Percentiles rank a stretch among this genome's conserved stretches.
phyloP scores from a whole-genome alignment of 2,113 vertebrate species.

The Acrocephalus arundinaceus region DNA sequence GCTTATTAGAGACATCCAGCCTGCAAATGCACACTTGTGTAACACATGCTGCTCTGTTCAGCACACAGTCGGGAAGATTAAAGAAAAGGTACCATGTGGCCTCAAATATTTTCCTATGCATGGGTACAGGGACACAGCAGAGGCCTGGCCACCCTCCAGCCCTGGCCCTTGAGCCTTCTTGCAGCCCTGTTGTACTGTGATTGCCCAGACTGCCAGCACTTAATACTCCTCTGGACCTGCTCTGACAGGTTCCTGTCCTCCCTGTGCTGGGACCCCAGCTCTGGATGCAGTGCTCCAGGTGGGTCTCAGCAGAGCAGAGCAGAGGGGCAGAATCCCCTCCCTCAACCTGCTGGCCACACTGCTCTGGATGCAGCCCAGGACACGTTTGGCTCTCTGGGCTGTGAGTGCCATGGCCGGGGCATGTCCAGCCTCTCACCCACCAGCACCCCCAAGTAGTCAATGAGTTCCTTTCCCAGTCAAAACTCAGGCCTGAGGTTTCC shows the following conservation, averaged over 20 bases:
- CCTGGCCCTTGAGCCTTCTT: not conserved
- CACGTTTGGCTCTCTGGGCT: not conserved
- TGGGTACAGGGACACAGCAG: not conserved
- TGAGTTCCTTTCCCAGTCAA: not conserved
- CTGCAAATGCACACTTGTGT: rapidly evolving
- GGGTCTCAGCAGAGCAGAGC: not conserved
- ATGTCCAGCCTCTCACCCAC: not conserved
- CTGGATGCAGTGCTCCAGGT: not conserved
- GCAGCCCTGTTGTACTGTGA: not conserved
- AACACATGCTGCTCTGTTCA: not conserved
- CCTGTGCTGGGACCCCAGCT: rapidly evolving
- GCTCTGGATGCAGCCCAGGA: not conserved
- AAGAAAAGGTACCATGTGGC: not conserved
- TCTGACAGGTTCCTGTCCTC: not conserved
- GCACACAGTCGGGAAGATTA: not conserved
- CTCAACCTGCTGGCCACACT: rapidly evolving
- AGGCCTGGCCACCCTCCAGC: not conserved
- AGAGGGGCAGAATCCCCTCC: not conserved
- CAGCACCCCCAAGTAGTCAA: not conserved
- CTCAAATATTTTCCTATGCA: not conserved
- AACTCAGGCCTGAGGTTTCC: not conserved
- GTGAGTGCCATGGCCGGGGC: not conserved
- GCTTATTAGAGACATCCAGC: not conserved
- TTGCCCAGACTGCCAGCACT: not conserved
- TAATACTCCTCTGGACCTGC: not conserved